phyloP scores from a whole-genome alignment of 2,797 vertebrate species.

The Falco peregrinus region DNA sequence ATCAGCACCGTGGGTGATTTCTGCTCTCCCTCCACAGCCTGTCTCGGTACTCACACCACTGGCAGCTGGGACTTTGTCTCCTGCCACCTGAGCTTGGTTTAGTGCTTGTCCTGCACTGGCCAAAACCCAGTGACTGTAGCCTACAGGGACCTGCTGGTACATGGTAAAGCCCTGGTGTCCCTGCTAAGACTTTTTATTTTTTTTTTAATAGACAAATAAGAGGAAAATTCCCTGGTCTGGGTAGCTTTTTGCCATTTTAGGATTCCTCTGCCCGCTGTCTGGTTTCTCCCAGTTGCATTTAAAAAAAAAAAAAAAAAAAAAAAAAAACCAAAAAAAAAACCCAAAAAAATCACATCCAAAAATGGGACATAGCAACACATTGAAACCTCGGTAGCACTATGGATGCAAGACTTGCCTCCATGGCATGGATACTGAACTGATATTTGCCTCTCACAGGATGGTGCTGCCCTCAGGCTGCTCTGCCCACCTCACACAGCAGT shows the following conservation, averaged over 20 bases:
- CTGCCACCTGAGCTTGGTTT: neutral
- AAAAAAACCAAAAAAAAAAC: neutral
- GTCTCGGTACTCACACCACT: neutral
- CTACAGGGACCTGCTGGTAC: neutral
- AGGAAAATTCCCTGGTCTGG: neutral
- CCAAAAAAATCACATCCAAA: neutral
- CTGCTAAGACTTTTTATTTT: neutral
- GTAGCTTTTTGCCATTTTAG: neutral
- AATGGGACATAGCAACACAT: neutral
- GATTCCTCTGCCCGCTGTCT: neutral
- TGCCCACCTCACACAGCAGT: fast-evolving
- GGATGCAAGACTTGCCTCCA: neutral
- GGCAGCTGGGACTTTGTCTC: neutral
- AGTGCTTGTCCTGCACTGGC: neutral
- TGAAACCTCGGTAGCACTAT: neutral
- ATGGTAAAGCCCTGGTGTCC: neutral
- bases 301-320: neutral
- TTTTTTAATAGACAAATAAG: neutral
- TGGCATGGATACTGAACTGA: fast-evolving
- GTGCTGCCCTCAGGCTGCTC: neutral
- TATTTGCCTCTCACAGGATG: neutral
- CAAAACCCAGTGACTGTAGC: neutral
- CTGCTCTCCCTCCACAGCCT: neutral
- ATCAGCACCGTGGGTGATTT: fast-evolving
- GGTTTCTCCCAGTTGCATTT: neutral